Percentiles rank a stretch among this genome's conserved stretches.
phyloP scores from a whole-genome alignment of 2,888 invertebrate genomes.

The Ichneumon xanthorius region DNA sequence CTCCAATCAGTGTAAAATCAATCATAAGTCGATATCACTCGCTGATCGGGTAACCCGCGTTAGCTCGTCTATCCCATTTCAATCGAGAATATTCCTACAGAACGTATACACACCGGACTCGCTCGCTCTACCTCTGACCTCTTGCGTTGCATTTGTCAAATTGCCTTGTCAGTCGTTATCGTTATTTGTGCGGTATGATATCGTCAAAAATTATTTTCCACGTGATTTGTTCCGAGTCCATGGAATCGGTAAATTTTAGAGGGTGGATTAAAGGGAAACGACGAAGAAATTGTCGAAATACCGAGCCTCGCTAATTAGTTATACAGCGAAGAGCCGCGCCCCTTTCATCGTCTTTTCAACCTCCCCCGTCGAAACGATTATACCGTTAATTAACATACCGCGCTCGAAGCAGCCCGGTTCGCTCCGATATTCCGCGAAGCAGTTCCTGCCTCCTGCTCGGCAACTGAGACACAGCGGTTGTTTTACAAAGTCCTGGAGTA shows the following conservation, averaged over 20 bases:
- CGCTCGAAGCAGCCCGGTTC: slow-evolving; percentile 67
- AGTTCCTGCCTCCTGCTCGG: slow-evolving; percentile 32
- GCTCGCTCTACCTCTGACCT: slow-evolving; percentile 25
- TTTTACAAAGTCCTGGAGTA: slow-evolving; percentile 61
- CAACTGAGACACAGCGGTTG: slow-evolving; percentile 62
- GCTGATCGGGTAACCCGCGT: slow-evolving; percentile 51
- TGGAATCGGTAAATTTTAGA: slow-evolving; percentile 11
- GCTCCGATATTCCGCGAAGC: slow-evolving; percentile 27
- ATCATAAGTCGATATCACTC: slow-evolving; percentile 68
- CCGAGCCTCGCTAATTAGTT: slow-evolving; percentile 81
- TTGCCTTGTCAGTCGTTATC: slow-evolving; percentile 58
- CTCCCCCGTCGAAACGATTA: slow-evolving; percentile 80
- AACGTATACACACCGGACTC: slow-evolving; percentile 9
- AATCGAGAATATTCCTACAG: slow-evolving; percentile 63
- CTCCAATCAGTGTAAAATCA: slow-evolving; percentile 69
- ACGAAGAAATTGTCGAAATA: slow-evolving; percentile 80
- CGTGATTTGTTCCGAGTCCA: slow-evolving; percentile 23
- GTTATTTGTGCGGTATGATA: slow-evolving; percentile 39
- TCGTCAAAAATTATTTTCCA: slow-evolving; percentile 48
- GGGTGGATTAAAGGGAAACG: slow-evolving; percentile 54
- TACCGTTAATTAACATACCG: slow-evolving; percentile 83
- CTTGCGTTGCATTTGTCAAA: slow-evolving; percentile 62
- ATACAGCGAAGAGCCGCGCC: slow-evolving; percentile 73
- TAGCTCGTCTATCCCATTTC: slow-evolving; percentile 64
- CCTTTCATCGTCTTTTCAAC: slow-evolving; percentile 72